Evolutionary conservation across 2,888 invertebrate genomes (phyloP).

Genomic region (Teinopalpus imperialis): DNA sequence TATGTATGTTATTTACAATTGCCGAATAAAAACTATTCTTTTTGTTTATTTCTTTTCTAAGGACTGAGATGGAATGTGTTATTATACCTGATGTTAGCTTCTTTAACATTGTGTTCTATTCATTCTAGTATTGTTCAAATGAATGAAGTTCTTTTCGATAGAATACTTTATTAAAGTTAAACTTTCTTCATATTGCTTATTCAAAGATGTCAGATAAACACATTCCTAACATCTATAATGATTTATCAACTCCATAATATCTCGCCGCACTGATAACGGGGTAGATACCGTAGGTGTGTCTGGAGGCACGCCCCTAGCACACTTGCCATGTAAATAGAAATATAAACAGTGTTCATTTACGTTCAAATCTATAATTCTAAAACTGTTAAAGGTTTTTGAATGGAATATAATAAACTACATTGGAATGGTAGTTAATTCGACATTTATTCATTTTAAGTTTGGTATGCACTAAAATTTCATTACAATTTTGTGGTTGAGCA

Average conservation of each 20-base stretch:
- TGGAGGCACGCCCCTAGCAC: constrained; percentile 53
- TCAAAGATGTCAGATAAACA: neutral
- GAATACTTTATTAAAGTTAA: no score
- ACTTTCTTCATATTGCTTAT: no score
- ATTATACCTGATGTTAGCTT: no score
- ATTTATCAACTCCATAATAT: constrained; percentile 13
- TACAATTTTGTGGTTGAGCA: neutral
- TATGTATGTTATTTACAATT: no score
- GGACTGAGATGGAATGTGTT: no score
- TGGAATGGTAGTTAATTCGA: constrained; percentile 9
- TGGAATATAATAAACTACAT: constrained; percentile 7
- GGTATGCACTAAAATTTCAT: neutral
- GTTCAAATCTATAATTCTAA: constrained; percentile 5
- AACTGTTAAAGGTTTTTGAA: constrained; percentile 1
- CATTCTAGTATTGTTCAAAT: no score
- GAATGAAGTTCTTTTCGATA: no score
- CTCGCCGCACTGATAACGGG: constrained; percentile 20
- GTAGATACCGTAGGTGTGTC: constrained; percentile 63
- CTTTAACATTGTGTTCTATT: no score
- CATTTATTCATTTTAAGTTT: neutral
- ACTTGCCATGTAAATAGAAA: constrained; percentile 10
- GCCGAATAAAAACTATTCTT: no score
- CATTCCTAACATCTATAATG: constrained; percentile 12
- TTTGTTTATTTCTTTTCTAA: no score
- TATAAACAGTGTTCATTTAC: constrained; percentile 17